Base-by-base conservation (phyloP, 1,140 invertebrate genomes). In the Galleria mellonella region DNA sequence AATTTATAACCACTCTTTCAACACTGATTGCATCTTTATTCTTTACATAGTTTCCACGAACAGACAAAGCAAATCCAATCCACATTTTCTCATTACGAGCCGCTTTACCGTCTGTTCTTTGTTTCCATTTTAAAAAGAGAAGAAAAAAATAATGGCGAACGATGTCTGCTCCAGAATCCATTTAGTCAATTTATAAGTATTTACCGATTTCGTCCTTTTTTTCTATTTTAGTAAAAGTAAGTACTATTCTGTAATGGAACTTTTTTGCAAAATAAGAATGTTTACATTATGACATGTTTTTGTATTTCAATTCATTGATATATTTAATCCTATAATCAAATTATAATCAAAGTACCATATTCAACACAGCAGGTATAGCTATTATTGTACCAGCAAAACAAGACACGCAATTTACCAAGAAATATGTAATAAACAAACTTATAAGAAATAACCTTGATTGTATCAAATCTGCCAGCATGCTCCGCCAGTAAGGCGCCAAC, bases 61-160 rank as follows among this genome's bases (percentile, higher is more conserved):
- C 17, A 58, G 51, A 62, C 65, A 72, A 72, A 70, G 67, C 56
- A 65, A 71, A 67, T 60, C 51, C 62, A 67, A 73, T 73, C 62
- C 60, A 67, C 58, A 70, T 73, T 70, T 70, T 70, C 66, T 67
- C 57, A 70, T 70, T 66, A 70, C 58, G 23, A 56, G 36, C 55
- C 51, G 38, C 47, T 55, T 60, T 57, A 50, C 55, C 45, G 50
- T 69, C 65, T 58, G 65, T 43, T 50, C 60, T 62, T 70, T 66
- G 52, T 55, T 58, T 57, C 47, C 53, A 31, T n/a, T 31, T 31
- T n/a, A 31, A 31, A 31, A 31, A 31, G 32, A 35, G 37, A 40
- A 36, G 32, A 58, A 56, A 59, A n/a, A 23, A 23, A 23, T 23
- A 23, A 23, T 23, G 6, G 17, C 17, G 17, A 23, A 23, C 17